These are phyloP conservation scores for Trichomalopsis sarcophagae DNA, from an alignment of 1,140 invertebrate species.

Conservation along the genomic window DNA sequence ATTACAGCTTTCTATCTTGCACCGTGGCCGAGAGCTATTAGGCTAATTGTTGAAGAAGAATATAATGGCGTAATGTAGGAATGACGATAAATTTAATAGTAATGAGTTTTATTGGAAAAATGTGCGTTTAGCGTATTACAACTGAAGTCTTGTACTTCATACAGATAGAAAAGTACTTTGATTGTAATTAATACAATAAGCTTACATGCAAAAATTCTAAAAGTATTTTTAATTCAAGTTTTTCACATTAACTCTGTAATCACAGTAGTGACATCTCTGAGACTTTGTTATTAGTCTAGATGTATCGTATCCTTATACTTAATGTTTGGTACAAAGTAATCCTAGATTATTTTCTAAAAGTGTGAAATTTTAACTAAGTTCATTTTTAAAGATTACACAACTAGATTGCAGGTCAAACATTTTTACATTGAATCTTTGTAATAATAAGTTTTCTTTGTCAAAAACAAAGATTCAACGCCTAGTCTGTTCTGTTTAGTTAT, in stretches of 20 bases:
- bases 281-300: neutral
- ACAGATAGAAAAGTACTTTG: neutral
- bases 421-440: slow-evolving; percentile 12
- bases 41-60: too few relatives aligned
- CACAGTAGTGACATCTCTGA: neutral
- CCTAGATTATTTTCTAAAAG: too few relatives aligned
- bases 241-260: too few relatives aligned
- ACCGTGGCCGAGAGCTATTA: too few relatives aligned
- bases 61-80: neutral
- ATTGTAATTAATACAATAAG: too few relatives aligned
- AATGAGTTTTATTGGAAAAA: neutral
- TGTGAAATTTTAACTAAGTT: too few relatives aligned
- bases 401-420: neutral
- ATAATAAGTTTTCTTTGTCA: slow-evolving; percentile 36
- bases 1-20: too few relatives aligned
- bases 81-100: neutral
- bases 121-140: neutral
- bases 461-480: slow-evolving; percentile 23
- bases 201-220: too few relatives aligned
- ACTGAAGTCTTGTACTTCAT: neutral
- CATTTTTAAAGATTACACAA: too few relatives aligned
- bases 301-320: too few relatives aligned
- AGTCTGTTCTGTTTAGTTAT: slow-evolving; percentile 20
- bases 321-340: too few relatives aligned
- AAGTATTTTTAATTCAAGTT: too few relatives aligned